Conservation (phyloP, 2,797 vertebrate genomes). For the Ciconia nigra region DNA sequence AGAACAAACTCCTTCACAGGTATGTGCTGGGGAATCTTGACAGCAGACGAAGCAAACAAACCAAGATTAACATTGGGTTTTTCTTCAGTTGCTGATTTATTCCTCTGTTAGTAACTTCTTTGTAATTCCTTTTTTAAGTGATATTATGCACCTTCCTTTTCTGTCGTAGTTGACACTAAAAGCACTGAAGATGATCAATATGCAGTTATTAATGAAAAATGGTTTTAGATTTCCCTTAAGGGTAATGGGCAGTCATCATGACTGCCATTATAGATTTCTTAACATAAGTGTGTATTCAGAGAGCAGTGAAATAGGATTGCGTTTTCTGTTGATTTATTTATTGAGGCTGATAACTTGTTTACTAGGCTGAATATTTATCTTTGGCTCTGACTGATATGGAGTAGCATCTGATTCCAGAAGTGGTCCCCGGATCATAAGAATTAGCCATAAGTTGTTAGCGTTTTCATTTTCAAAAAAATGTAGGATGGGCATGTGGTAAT, state of each 20-base stretch:
- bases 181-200: background rate
- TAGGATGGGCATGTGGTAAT: background rate
- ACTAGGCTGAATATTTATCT: background rate
- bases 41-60: background rate
- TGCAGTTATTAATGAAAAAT: background rate
- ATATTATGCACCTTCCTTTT: background rate
- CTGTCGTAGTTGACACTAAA: background rate
- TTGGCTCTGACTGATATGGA: background rate
- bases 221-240: background rate
- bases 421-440: background rate
- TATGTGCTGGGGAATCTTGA: background rate
- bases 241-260: background rate
- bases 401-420: background rate
- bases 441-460: background rate
- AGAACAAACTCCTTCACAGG: background rate
- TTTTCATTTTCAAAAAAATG: background rate
- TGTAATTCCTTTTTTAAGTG: background rate
- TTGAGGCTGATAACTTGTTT: conserved; percentile 3
- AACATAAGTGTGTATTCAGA: background rate
- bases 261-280: background rate
- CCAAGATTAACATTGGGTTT: background rate
- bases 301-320: background rate
- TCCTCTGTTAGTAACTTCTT: background rate
- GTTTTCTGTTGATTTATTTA: background rate
- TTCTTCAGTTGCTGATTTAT: background rate